Percentiles rank a stretch among this genome's conserved stretches.
These are phyloP conservation scores for Aurelia coerulea DNA, from an alignment of 30 jellyfish, hydroid and myxozoan species.

Conservation along the genomic window DNA sequence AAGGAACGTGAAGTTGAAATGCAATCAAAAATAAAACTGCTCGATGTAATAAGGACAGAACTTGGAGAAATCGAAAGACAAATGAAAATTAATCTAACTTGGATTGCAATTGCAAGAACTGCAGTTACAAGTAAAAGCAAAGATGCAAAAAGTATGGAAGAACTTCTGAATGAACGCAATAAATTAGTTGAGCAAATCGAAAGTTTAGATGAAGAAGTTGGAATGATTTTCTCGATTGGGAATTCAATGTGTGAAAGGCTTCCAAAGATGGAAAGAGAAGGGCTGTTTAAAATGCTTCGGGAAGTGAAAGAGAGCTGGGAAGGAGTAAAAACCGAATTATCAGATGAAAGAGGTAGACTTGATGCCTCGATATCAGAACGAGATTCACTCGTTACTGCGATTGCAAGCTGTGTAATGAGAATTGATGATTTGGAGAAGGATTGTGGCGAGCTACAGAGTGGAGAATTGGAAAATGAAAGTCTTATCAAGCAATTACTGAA, in stretches of 20 bases:
- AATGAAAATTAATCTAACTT: constrained; percentile 29
- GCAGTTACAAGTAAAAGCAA: constrained; percentile 50
- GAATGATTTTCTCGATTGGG: constrained; percentile 12
- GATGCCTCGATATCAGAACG: constrained; percentile 67
- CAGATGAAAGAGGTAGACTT: constrained; percentile 31
- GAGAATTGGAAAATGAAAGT: background rate
- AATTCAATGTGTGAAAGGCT: constrained; percentile 46
- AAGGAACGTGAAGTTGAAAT: background rate
- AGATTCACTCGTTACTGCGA: constrained; percentile 26
- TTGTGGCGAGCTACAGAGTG: background rate
- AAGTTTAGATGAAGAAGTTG: constrained; percentile 55
- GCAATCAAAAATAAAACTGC: background rate
- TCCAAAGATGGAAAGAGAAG: constrained; percentile 20
- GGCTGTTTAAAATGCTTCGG: background rate
- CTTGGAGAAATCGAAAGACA: constrained; percentile 25
- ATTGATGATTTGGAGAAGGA: constrained; percentile 34
- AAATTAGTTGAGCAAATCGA: constrained; percentile 22
- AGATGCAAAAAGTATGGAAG: constrained; percentile 49
- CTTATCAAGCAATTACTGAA: background rate
- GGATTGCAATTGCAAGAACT: constrained; percentile 64
- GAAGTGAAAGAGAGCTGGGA: constrained; percentile 38
- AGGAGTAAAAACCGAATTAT: constrained; percentile 34
- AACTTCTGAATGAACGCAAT: constrained; percentile 38
- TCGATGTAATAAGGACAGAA: constrained; percentile 17
- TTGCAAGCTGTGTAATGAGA: constrained; percentile 40